Evolutionary conservation across 2,113 vertebrate species (phyloP), one percentile per base, ranked within the genome.

Genomic region (Coptodon bakossiorum): DNA sequence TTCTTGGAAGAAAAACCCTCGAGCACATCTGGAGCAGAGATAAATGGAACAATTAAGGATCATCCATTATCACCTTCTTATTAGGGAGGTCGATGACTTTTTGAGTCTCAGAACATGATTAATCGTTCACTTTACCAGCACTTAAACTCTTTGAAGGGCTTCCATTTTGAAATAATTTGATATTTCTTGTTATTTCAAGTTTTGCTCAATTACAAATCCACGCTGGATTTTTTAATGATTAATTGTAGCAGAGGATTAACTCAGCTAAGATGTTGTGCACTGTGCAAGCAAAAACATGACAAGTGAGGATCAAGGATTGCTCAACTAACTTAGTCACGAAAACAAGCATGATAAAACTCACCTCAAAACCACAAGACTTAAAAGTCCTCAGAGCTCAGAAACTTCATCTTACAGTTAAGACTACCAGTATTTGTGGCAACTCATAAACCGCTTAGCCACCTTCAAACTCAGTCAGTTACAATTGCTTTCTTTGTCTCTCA

Each of bases 51-150:
- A 83, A 90, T 92, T 83, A 85, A 80, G 66, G 73, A 36, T 88
- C 59, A 88, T 91, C 88, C 78, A 89, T 89, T 83, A 59, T 80
- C 81, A 85, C 86, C 84, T 90, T 88, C 27, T 79, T 85, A 90
- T 93, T 87, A 92, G 48, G 29, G 12, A 85, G 36, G 57, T 54
- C 48, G 80, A 13, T 48, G 68, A 86, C 63, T 91, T 86, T 86
- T 82, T 84, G 86, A 83, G 81, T 86, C 90, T 89, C 29, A 88
- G 17, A 82, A 52, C n/a, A 83, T 63, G 80, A 84, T 52, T 38
- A 63, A 88, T 81, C 61, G 66, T 43, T 86, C 27, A 53, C n/a
- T 11, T 87, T 88, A 81, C 80, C 22, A 38, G 57, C 53, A 76
- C 36, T 82, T 81, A 43, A 83, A 86, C 36, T 71, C 34, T 6